Conservation (phyloP, 2,888 invertebrate species). For the Drosophila prolongata region DNA sequence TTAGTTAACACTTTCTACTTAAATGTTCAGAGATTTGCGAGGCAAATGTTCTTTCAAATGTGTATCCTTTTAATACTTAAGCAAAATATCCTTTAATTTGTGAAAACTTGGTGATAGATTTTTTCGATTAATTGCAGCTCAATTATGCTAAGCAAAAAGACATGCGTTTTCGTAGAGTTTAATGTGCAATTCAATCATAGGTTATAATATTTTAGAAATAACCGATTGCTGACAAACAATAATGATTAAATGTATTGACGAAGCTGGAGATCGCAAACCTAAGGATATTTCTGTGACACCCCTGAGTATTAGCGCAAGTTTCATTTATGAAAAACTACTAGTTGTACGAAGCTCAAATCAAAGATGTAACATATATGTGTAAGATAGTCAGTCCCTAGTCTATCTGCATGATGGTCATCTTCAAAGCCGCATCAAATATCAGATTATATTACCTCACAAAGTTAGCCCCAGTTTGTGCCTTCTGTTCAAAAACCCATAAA, state of each 20-base stretch:
- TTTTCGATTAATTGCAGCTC: no score
- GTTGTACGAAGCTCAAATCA: constrained; percentile 27
- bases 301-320: constrained; percentile 11
- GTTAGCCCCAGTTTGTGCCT: constrained; percentile 1
- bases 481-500: not conserved
- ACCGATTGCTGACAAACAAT: not conserved
- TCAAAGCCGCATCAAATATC: not conserved
- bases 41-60: no score
- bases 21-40: no score
- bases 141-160: not conserved
- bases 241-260: not conserved
- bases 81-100: not conserved
- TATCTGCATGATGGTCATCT: not conserved
- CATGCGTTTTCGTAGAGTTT: not conserved
- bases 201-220: not conserved
- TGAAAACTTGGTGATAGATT: not conserved
- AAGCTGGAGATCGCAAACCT: not conserved
- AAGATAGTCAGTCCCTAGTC: constrained; percentile 8
- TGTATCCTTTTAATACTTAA: no score
- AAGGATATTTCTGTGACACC: not conserved
- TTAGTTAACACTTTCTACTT: not conserved
- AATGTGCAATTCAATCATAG: not conserved
- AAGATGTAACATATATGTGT: constrained; percentile 16
- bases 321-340: constrained; percentile 5
- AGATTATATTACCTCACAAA: not conserved